These are phyloP conservation scores for Watersipora subatra DNA, from an alignment of 1,140 invertebrate species.

Conservation along the genomic window DNA sequence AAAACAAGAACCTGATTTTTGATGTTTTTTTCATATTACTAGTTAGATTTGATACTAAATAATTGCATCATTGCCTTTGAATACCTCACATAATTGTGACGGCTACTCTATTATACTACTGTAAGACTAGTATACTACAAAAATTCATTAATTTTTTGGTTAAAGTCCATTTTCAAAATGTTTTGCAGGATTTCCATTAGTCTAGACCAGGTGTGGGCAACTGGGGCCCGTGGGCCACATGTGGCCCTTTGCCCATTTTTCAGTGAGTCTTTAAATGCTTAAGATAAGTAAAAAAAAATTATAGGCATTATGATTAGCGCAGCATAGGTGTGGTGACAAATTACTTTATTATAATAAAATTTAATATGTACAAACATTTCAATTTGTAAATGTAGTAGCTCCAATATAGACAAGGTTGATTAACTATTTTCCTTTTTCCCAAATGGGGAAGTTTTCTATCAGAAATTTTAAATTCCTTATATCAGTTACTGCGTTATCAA, in stretches of 20 bases:
- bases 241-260: background rate
- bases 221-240: background rate
- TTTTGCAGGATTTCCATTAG: too few species aligned
- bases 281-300: background rate
- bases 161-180: too few species aligned
- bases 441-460: background rate
- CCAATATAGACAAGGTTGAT: background rate
- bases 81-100: too few species aligned
- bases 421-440: background rate
- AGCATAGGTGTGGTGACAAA: too few species aligned
- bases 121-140: too few species aligned
- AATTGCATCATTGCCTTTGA: too few species aligned
- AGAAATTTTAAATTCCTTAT: background rate
- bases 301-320: too few species aligned
- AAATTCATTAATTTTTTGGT: too few species aligned
- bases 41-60: too few species aligned
- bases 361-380: background rate
- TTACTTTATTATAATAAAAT: background rate
- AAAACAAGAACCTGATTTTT: too few species aligned
- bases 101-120: too few species aligned
- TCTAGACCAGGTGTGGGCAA: background rate
- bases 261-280: background rate
- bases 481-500: background rate
- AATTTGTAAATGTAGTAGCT: background rate
- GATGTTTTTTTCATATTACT: too few species aligned